Evolutionary conservation across 2,888 invertebrate genomes (phyloP), one percentile per base, ranked within the genome.

Genomic region (Minunthozetes semirufus): DNA sequence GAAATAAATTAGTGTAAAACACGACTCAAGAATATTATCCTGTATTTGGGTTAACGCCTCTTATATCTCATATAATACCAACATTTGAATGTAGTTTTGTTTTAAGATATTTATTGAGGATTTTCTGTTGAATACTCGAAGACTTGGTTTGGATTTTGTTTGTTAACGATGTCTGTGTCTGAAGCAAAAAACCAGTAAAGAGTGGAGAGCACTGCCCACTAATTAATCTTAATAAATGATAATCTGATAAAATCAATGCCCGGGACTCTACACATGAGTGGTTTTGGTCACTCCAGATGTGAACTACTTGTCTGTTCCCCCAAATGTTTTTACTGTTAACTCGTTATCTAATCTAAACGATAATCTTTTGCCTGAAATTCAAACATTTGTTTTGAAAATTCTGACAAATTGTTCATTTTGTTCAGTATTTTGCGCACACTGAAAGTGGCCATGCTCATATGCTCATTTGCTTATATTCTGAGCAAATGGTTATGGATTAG

Each of bases 211-310:
- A 22, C 68, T 42, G 46, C 68, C 68, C 46, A 68, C 13, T 15
- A 68, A 68, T 68, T 68, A 68, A 68, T 68, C 68, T 68, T 68
- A 46, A 68, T 68, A 68, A 68, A n/a, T 68, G 22, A 68, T 46
- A 68, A 42, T 46, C 68, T 42, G 46, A 68, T 68, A 61, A 61
- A 15, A 29, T 61, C 61, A 6, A 17, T 38, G 33, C 29, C 33
- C 15, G 4, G n/a, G n/a, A n/a, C 33, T 33, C 13, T 9, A 9
- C 56, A n/a, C 19, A 61, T 27, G n/a, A 8, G 4, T 33, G 9
- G 4, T 33, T 33, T 9, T 50, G n/a, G 50, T 50, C 17, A n/a
- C 15, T 15, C 17, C 27, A 38, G 27, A 13, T 27, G 63, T 63
- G 63, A 29, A 63, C 63, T 33, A 29, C 29, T 63, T 63, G 33